Base-by-base conservation (phyloP, 2,113 vertebrate species). In the Tautogolabrus adspersus region DNA sequence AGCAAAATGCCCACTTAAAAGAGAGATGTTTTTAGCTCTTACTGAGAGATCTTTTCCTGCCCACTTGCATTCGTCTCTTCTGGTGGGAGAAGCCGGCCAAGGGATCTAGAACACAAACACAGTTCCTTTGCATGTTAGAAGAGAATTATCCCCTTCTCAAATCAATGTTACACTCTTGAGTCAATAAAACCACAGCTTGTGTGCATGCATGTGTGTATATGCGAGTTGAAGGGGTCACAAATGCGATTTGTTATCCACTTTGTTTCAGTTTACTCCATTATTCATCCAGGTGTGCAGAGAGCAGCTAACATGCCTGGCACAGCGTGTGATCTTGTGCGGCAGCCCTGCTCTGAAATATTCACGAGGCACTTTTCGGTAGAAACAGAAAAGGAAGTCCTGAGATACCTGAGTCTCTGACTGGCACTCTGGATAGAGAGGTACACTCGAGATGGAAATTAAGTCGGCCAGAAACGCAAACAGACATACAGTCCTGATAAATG, bases 11-110 rank as follows among this genome's bases (percentile, higher is more conserved):
- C 75, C 54, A 52, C 76, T 65, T 44, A 74, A 61, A 57, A 49
- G 44, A 60, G 38, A 75, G 49, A 75, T 69, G 54, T 19, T 74
- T 86, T 82, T 49, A 66, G 87, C 85, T 88, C 95, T 96, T 95
- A 99, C 97, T 89, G 94, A 89, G 74, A 97, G 94, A 92, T 99
- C 97, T 94, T 99, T 99, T 87, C 97, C 97, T 87, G 97, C 97
- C 97, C 97, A 99, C 85, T 98, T 98, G 92, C 97, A 98, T 89
- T 99, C 97, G 85, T 99, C 97, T 85, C 96, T 95, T 82, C 96
- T 95, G 87, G 96, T 94, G 69, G 95, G 93, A 88, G 97, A 96
- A 44, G 97, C 96, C 77, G 96, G 94, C 97, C 97, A 99, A 42
- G 94, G 89, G 93, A 99, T 97, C 97, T 99, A 90, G 83, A 91